Base-by-base conservation (phyloP, 2,888 invertebrate species). In the Eurois occulta region DNA sequence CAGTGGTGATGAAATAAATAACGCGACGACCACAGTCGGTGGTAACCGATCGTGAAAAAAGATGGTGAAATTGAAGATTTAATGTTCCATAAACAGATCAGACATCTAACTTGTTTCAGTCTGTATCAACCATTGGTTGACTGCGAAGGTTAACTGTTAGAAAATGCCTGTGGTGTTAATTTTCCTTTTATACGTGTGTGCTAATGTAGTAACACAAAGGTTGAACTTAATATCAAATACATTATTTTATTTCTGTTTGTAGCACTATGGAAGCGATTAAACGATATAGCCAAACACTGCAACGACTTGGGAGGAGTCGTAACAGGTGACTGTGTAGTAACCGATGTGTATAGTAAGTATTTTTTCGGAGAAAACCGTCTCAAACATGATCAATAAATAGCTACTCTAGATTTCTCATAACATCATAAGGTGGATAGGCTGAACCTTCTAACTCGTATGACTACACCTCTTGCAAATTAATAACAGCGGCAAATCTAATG, bases 211-310 rank as follows among this genome's bases (percentile, higher is more conserved):
- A 28, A 28, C 13, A 58, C 13, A 28, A 28, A 58, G 6, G 13
- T 16, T 58, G 13, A 58, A 58, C 13, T 24, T n/a, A 55, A n/a
- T 68, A 46, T 46, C 18, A 70, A 48, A 46, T 4, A 28, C 28
- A 6, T 8, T 38, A 10, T 69, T 28, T 4, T 48, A 21, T 55
- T 48, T 69, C 2, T 81, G 16, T 55, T 91, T 91, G 13, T 83
- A 95, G 95, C 93, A 88, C 74, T 95, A 77, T 95, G 95, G 95
- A 85, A 87, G 5, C 86, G 88, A 0, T 85, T 95, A 4, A 90
- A 85, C 48, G 93, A 95, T 0, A 32, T 93, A 24, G 91, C 93
- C 0, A 89, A 91, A 13, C 87, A 92, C 48, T 93, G 94, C 68
- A 91, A 93, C 48, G 87, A 87, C 18, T 81, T 91, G 0, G 95